Percentiles rank a stretch among this genome's conserved stretches.
These are phyloP conservation scores for Sciaenops ocellatus DNA, from an alignment of 2,797 vertebrate species.

Conservation along the genomic window DNA sequence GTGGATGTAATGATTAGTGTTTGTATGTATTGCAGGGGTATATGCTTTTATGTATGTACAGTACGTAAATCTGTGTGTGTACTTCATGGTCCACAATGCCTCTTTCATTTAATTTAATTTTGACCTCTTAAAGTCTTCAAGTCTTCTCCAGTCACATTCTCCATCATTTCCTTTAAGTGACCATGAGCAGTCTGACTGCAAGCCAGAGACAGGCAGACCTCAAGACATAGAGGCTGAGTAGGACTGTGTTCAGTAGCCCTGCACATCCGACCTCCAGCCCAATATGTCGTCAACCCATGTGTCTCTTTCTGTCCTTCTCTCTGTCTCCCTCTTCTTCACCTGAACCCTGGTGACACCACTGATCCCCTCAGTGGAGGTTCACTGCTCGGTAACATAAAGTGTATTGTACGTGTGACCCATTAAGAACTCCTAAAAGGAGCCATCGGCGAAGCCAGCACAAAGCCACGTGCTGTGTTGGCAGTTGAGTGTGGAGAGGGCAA, in stretches of 20 bases:
- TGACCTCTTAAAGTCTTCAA: slow-evolving; percentile 30
- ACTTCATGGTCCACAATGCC: not conserved
- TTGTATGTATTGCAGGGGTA: not conserved
- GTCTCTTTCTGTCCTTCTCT: slow-evolving; percentile 1
- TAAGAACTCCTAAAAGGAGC: slow-evolving; percentile 72
- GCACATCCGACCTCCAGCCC: not conserved
- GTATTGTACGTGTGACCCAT: slow-evolving; percentile 69
- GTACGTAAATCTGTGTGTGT: not conserved
- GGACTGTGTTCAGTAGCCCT: not conserved
- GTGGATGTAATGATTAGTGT: slow-evolving; percentile 7
- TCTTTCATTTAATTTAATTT: slow-evolving; percentile 31
- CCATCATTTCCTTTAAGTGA: slow-evolving; percentile 28
- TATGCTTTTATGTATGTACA: not conserved
- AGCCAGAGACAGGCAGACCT: not conserved
- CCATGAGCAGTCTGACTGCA: slow-evolving; percentile 5
- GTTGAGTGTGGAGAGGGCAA: slow-evolving; percentile 72
- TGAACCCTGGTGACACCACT: slow-evolving; percentile 59
- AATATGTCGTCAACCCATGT: not conserved
- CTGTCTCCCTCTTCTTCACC: slow-evolving; percentile 40
- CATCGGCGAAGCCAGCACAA: slow-evolving; percentile 67
- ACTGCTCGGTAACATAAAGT: slow-evolving; percentile 62
- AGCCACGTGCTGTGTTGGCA: slow-evolving; percentile 78
- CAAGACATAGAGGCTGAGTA: not conserved
- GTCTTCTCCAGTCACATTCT: slow-evolving; percentile 25
- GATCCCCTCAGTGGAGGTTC: slow-evolving; percentile 52